Evolutionary conservation across 1,140 invertebrate genomes (phyloP), one percentile per base, ranked within the genome.

Genomic region (Episyrphus balteatus): DNA sequence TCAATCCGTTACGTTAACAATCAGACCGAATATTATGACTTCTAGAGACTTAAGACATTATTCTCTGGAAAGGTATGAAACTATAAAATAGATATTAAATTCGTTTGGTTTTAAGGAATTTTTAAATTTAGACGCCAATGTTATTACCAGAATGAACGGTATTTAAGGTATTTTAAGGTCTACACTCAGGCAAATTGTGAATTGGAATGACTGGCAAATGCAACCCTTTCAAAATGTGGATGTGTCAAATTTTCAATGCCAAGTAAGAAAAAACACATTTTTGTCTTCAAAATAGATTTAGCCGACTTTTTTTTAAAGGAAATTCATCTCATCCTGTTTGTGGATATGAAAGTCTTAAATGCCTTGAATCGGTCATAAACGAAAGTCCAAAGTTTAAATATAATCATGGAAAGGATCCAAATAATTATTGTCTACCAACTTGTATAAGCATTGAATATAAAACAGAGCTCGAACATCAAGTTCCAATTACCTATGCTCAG

Each of bases 211-310:
- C 65, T 80, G 51, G 75, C 79, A 1, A 81, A 81, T 55, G 78
- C 73, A 46, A 82, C 80, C 8, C 21, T 26, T 5, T 3, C 3
- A 26, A 3, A 8, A 8, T 26, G 21, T 8, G 21, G 21, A 26
- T 83, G 81, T 45, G 77, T 81, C 2, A 74, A 77, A 46, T 76
- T 77, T 52, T 80, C 75, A 44, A 77, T 82, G 76, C 80, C 80
- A 49, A 75, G 80, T 82, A 71, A 70, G n/a, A n/a, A n/a, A n/a
- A n/a, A n/a, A n/a, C n/a, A 41, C 7, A 47, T 41, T n/a, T 7
- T 15, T 12, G 8, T 26, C 8, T 26, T 5, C 3, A 8, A 8
- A 5, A 8, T 26, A 26, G 8, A 8, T n/a, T n/a, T n/a, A n/a
- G 3, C 8, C 8, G 21, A 26, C 21, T 26, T 26, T 3, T 26